Evolutionary conservation across 2,888 invertebrate species (phyloP).

Genomic region (Ditula angustiorana): DNA sequence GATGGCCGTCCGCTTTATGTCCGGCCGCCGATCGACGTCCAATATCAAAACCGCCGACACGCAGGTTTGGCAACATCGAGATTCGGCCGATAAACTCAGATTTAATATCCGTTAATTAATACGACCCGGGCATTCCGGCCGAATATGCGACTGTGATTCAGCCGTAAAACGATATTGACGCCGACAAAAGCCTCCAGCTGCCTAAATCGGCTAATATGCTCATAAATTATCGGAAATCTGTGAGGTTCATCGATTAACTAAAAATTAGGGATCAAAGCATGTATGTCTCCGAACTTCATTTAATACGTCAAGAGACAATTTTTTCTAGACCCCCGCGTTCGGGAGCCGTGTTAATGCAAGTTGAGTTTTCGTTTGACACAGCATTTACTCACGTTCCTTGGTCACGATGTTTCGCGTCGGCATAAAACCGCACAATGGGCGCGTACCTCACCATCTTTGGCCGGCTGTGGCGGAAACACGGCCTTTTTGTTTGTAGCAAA

Average conservation of each 20-base stretch:
- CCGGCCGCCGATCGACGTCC: slow-evolving; percentile 59
- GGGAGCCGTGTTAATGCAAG: slow-evolving; percentile 43
- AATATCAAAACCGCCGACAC: slow-evolving; percentile 75
- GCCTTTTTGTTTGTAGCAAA: slow-evolving; percentile 65
- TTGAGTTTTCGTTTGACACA: slow-evolving; percentile 49
- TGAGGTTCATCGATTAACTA: slow-evolving; percentile 71
- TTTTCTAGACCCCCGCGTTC: slow-evolving; percentile 45
- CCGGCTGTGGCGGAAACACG: slow-evolving; percentile 63
- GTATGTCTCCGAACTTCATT: slow-evolving; percentile 28
- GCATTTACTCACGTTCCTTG: slow-evolving; percentile 69
- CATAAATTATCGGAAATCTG: slow-evolving; percentile 83
- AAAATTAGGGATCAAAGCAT: slow-evolving; percentile 43
- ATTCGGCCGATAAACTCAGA: slow-evolving; percentile 82
- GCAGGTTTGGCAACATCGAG: slow-evolving; percentile 82
- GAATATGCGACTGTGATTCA: slow-evolving; percentile 80
- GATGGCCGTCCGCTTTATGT: slow-evolving; percentile 67
- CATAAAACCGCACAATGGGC: slow-evolving; percentile 68
- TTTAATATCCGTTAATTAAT: slow-evolving; percentile 85
- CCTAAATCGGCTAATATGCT: slow-evolving; percentile 81
- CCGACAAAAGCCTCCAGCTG: slow-evolving; percentile 77
- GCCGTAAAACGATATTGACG: slow-evolving; percentile 73
- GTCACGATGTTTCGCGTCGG: slow-evolving; percentile 48
- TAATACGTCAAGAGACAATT: slow-evolving; percentile 34
- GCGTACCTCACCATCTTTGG: slow-evolving; percentile 67
- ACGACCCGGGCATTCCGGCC: slow-evolving; percentile 78